Percentiles rank a stretch among this genome's conserved stretches.
Evolutionary conservation across 1,140 invertebrate genomes (phyloP).

Genomic region (Lithobius niger): DNA sequence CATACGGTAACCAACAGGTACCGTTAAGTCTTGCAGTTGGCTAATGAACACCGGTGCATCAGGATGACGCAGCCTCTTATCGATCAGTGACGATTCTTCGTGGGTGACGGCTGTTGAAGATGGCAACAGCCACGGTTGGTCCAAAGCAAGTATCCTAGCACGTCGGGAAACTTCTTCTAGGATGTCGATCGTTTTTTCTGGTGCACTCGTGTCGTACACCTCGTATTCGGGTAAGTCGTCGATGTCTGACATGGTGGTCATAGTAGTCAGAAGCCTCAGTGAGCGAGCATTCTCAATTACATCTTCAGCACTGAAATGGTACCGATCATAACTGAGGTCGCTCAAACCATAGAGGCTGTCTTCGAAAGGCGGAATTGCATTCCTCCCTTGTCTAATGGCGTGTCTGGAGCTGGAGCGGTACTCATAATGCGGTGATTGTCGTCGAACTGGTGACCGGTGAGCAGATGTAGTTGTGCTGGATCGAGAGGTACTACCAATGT

Average conservation of each 20-base stretch:
- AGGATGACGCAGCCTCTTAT: neutral
- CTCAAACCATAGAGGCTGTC: neutral
- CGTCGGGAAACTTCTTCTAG: neutral
- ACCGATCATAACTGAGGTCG: neutral
- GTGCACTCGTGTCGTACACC: slow-evolving; percentile 13
- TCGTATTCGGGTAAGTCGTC: slow-evolving; percentile 4
- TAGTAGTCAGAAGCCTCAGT: neutral
- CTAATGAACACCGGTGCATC: slow-evolving; percentile 63
- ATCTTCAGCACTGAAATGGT: slow-evolving; percentile 1
- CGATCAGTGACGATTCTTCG: neutral
- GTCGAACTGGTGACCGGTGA: neutral
- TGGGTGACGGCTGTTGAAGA: neutral
- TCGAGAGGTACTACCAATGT: neutral
- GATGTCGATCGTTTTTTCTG: slow-evolving; percentile 10
- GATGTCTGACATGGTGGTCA: slow-evolving; percentile 7
- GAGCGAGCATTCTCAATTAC: slow-evolving; percentile 1
- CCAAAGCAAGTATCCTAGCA: neutral
- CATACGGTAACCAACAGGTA: slow-evolving; percentile 52
- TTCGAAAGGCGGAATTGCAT: neutral
- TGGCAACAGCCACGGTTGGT: too few species aligned
- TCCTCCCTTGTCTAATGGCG: neutral
- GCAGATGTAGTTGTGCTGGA: neutral
- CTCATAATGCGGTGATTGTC: neutral
- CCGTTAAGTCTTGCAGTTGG: slow-evolving; percentile 58
- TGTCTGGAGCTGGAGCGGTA: neutral